Evolutionary conservation across 1,140 invertebrate genomes (phyloP), one percentile per base, ranked within the genome.

Genomic region (Brachionus paranguensis): DNA sequence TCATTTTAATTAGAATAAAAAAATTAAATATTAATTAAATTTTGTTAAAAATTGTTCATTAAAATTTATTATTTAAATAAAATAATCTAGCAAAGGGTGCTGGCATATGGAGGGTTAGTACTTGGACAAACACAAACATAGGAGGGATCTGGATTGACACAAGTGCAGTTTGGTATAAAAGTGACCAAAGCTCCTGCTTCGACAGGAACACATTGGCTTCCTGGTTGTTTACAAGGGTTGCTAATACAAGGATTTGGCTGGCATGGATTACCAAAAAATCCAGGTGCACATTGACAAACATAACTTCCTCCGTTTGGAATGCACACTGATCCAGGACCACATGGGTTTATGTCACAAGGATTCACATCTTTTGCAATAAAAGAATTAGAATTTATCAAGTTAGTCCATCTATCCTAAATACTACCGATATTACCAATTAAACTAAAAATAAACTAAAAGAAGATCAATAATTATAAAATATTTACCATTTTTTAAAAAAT

Each of bases 91-190:
- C 78, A 81, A 12, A 81, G 11, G 4, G 50, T 60, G 43, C 78
- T 81, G 4, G 78, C 78, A 64, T 81, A 81, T 11, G 78, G 78
- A 41, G 78, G 78, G 14, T 68, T 81, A 12, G 53, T 81, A 60
- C 78, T 81, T 43, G 78, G 78, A 41, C 78, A 81, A 24, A 81
- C 78, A 68, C 78, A 81, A 43, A 81, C 41, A 47, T 64, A 81
- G 1, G 78, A 45, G 7, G 78, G 78, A 17, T 60, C 20, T 10
- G 78, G 78, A 64, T 81, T 81, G 12, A 64, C 33, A 47, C 78
- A 81, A 33, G 78, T 81, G 45, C 78, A 81, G 41, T 68, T 68
- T 7, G 78, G 78, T 29, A 81, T 81, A 45, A 41, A 45, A 24
- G 78, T 33, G 5, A 68, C 43, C 27, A 81, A 45, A 81, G 78